Percentiles rank a stretch among this genome's conserved stretches.
These are phyloP conservation scores for Arctopsyche grandis DNA, from an alignment of 1,140 invertebrate species.

Conservation along the genomic window DNA sequence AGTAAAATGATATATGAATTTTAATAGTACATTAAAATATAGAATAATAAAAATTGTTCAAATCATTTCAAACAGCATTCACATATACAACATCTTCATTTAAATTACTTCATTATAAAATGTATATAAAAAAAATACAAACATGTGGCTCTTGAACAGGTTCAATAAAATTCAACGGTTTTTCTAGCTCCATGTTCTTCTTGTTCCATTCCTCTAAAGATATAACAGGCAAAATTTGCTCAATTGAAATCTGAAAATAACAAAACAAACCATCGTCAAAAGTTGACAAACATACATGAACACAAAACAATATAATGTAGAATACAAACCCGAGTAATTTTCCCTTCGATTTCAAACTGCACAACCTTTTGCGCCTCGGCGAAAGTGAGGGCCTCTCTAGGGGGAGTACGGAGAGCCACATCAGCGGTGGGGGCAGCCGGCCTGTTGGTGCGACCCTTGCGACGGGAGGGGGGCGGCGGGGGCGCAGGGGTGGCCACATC, in stretches of 20 bases:
- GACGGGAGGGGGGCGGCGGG: slow-evolving; percentile 60
- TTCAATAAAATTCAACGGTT: slow-evolving; percentile 64
- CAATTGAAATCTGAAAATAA: slow-evolving; percentile 63
- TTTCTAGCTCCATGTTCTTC: slow-evolving; percentile 68
- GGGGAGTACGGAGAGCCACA: slow-evolving; percentile 64
- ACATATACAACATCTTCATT: no score
- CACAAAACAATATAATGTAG: neutral
- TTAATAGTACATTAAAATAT: no score
- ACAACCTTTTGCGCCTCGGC: slow-evolving; percentile 84
- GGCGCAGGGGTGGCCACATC: slow-evolving; percentile 62
- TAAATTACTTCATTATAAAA: no score
- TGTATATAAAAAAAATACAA: slow-evolving; percentile 29
- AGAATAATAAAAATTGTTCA: no score
- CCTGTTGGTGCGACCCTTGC: slow-evolving; percentile 39
- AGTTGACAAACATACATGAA: neutral
- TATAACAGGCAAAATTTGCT: slow-evolving; percentile 71
- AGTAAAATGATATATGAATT: no score
- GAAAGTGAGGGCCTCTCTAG: slow-evolving; percentile 75
- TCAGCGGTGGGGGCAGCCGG: slow-evolving; percentile 64
- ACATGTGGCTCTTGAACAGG: slow-evolving; percentile 67
- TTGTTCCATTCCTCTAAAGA: slow-evolving; percentile 73
- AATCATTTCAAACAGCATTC: no score
- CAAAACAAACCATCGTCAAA: neutral
- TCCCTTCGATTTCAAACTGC: slow-evolving; percentile 85
- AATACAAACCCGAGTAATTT: slow-evolving; percentile 68